Percentiles rank a stretch among this genome's conserved stretches.
These are phyloP conservation scores for Kryptolebias marmoratus DNA, from an alignment of 2,113 vertebrate species.

Conservation along the genomic window DNA sequence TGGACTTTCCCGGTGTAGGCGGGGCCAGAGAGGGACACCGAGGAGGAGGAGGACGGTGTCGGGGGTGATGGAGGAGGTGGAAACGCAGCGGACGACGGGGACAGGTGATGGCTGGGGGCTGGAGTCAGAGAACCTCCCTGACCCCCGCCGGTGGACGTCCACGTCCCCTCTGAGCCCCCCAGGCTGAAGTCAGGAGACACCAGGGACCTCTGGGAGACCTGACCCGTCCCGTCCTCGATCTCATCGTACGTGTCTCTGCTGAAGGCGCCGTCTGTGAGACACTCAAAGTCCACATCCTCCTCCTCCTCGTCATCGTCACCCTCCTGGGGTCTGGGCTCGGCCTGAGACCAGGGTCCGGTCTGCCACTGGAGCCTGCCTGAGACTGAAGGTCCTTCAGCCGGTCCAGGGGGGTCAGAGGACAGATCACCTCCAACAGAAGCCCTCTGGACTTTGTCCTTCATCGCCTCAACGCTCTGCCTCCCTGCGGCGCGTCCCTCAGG, in stretches of 20 bases:
- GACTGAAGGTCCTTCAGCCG: slow-evolving; percentile 1
- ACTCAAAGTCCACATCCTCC: slow-evolving; percentile 69
- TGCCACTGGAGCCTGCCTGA: slow-evolving; percentile 70
- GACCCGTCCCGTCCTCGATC: slow-evolving; percentile 79
- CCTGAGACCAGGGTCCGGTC: slow-evolving; percentile 64
- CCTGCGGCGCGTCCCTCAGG: slow-evolving; percentile 11
- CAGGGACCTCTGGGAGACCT: slow-evolving; percentile 80
- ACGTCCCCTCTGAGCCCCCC: slow-evolving; percentile 61
- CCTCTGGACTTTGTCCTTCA: slow-evolving; percentile 55
- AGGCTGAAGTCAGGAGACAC: slow-evolving; percentile 73
- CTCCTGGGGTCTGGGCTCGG: slow-evolving; percentile 49
- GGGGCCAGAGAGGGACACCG: slow-evolving; percentile 68
- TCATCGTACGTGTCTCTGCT: slow-evolving; percentile 77
- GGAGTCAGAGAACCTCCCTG: slow-evolving; percentile 46
- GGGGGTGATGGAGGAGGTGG: slow-evolving; percentile 62
- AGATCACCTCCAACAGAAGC: slow-evolving; percentile 19
- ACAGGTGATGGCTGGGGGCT: slow-evolving; percentile 54
- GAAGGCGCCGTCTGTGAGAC: slow-evolving; percentile 59
- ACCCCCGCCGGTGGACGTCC: slow-evolving; percentile 51
- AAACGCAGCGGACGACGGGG: slow-evolving; percentile 62
- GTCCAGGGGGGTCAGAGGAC: slow-evolving; percentile 14
- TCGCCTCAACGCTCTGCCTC: slow-evolving; percentile 39
- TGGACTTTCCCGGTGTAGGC: slow-evolving; percentile 80
- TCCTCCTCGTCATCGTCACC: slow-evolving; percentile 64
- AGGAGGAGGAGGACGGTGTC: slow-evolving; percentile 77